phyloP scores from a whole-genome alignment of 1,140 invertebrate genomes.

The Zophobas morio region DNA sequence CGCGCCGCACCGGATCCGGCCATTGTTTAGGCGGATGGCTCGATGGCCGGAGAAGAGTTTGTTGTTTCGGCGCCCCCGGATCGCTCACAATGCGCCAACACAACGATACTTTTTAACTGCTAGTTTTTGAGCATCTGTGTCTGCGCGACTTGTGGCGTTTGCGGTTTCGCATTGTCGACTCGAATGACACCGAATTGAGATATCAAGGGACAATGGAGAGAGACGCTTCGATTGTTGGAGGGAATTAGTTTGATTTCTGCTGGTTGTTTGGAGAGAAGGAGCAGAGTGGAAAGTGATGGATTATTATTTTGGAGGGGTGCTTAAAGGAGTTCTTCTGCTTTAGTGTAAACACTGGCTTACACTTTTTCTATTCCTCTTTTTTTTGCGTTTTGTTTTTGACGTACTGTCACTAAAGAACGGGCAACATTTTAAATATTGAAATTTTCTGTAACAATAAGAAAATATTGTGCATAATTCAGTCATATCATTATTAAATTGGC shows the following conservation, averaged over 20 bases:
- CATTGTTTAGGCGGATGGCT: background rate
- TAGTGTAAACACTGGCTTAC: no score
- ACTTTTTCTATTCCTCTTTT: no score
- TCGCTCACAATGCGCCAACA: background rate
- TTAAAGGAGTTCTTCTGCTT: no score
- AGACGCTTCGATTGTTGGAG: conserved; percentile 6
- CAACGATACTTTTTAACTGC: conserved; percentile 6
- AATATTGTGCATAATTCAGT: no score
- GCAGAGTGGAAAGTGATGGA: no score
- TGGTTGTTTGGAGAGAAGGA: no score
- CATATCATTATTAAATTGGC: no score
- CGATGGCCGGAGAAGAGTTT: background rate
- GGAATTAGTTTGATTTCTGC: background rate
- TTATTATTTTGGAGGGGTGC: no score
- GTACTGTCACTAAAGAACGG: no score
- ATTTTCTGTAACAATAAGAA: no score
- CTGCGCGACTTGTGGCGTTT: conserved; percentile 9
- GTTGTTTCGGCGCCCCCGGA: background rate
- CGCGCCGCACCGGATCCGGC: conserved; percentile 17
- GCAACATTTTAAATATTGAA: no score
- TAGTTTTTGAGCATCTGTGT: conserved; percentile 8
- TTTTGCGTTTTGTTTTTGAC: no score
- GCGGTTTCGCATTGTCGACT: conserved; percentile 6
- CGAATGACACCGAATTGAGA: conserved; percentile 20
- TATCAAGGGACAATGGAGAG: conserved; percentile 20